Base-by-base conservation (phyloP, 2,888 invertebrate species). In the Chymomyza amoena region DNA sequence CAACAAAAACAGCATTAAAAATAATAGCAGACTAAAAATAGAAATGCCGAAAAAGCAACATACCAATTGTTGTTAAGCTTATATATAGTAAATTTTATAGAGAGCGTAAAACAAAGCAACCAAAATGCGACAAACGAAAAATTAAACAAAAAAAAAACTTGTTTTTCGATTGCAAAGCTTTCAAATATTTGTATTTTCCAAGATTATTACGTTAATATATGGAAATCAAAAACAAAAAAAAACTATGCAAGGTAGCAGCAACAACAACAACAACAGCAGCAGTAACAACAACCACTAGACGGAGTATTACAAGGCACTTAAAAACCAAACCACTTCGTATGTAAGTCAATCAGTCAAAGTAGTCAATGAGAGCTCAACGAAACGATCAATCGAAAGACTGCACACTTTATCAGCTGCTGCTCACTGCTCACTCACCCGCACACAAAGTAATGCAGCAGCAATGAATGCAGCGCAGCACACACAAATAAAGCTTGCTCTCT, bases 171-270 rank as follows among this genome's bases (percentile, higher is more conserved):
- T 45, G 39, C 13, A 13, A 45, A 15, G 39, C 39, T 45, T 45
- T 45, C 39, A 45, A 45, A 45, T 45, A 45, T 45, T 45, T 45
- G 13, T 32, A 32, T 45, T 45, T 45, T 45, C 39, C 39, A 50
- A 36, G 15, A 15, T 50, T 20, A 54, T 9, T 9, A 60, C 50
- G 50, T 50, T 51, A 39, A 66, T 28, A 28, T 57, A 13, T 59
- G 50, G 16, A 60, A 60, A 45, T 66, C 59, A 59, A 65, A 36
- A 65, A 50, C 28, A 65, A 60, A 16, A 56, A n/a, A 50, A 64
- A 15, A n/a, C 32, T 28, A 32, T 39, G 32, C 59, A 59, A 18
- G 18, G 15, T 9, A n/a, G 59, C 59, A 28, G 15, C 54, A 10
- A 52, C 18, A 16, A 59, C 60, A 60, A 36, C 10, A 60, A 36